Base-by-base conservation (phyloP, 2,797 vertebrate species). In the Lacerta viridis region DNA sequence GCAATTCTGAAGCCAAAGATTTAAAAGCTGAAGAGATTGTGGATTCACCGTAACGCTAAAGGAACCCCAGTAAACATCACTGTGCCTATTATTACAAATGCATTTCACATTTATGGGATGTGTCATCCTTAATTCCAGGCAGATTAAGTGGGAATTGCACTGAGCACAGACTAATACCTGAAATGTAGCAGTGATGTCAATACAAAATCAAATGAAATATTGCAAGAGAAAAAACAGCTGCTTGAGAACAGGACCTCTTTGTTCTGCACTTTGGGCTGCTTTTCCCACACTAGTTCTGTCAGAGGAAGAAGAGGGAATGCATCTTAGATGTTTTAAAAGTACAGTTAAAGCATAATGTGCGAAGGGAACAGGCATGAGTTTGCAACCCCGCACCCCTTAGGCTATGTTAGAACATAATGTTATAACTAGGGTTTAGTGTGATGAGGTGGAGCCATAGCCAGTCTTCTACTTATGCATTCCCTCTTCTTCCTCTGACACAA, bases 81-180 rank as follows among this genome's bases (percentile, higher is more conserved):
- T 84, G 69, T 83, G 89, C 89, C 93, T 90, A 66, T 86, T 68
- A 87, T 87, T 89, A 94, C 66, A 91, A 92, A 92, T 18, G 82
- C 66, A 79, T 78, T 88, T 90, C 87, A 90, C 77, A 80, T 93
- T 92, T 87, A 92, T 74, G 87, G 77, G 80, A 88, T 79, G 84
- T 77, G 77, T n/a, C n/a, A 90, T 61, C 89, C 87, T 94, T 89
- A 94, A 93, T 94, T 92, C 89, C 80, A 46, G 90, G 94, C 86
- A 93, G 85, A 93, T 88, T 92, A 94, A 94, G 92, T 91, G 74
- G 92, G 83, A 94, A 83, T 69, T 36, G 88, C 91, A 55, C 83
- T 84, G 78, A 15, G 41, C 23, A 81, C 84, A 36, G 43, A 87
- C 87, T 68, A 88, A 91, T 78, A 59, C 7, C 15, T 87, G 55